phyloP scores from a whole-genome alignment of 2,888 invertebrate genomes.

The Eubasilissa splendida region DNA sequence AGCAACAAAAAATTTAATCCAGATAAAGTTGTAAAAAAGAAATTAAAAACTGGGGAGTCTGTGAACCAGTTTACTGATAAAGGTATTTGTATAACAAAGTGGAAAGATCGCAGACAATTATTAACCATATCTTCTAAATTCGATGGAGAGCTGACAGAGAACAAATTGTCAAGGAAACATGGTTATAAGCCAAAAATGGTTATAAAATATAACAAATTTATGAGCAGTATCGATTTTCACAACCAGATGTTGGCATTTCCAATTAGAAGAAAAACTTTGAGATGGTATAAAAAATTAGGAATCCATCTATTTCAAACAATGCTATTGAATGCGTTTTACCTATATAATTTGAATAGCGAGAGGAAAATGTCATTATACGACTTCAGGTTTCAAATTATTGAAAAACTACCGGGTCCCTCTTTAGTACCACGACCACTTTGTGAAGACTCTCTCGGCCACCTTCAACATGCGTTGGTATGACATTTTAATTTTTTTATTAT shows the following conservation, averaged over 20 bases:
- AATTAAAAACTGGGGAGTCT: not conserved
- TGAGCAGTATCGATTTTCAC: not conserved
- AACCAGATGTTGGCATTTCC: not conserved
- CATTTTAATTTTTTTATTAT: too few species aligned
- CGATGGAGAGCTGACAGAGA: not conserved
- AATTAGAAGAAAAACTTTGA: not conserved
- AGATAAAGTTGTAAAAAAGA: not conserved
- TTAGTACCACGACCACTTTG: not conserved
- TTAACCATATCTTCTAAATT: too few species aligned
- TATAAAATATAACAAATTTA: not conserved
- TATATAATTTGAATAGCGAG: too few species aligned
- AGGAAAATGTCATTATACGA: too few species aligned
- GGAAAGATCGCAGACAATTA: too few species aligned
- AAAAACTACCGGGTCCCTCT: too few species aligned
- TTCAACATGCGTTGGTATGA: too few species aligned
- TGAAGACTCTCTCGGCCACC: not conserved
- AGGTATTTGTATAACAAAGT: too few species aligned
- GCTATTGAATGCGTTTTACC: too few species aligned
- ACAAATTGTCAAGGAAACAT: conserved; percentile 24
- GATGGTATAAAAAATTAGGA: too few species aligned
- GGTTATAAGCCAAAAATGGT: not conserved
- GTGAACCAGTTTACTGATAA: not conserved
- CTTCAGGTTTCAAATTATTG: too few species aligned
- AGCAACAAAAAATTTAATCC: not conserved
- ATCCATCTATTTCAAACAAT: too few species aligned